Base-by-base conservation (phyloP, 2,888 invertebrate species). In the Drosophila fulvimacula region DNA sequence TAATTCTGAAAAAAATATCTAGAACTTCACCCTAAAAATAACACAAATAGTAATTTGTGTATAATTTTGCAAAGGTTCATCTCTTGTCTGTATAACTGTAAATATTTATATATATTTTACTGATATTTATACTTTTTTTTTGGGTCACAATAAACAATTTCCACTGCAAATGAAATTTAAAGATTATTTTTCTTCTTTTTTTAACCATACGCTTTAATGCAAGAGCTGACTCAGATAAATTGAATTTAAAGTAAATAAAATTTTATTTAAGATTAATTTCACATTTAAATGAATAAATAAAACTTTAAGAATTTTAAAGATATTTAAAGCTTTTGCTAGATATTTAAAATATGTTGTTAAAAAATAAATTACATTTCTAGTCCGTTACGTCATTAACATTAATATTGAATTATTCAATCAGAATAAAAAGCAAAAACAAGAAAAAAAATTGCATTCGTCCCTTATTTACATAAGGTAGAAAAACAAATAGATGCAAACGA, bases 401-500 rank as follows among this genome's bases (percentile, higher is more conserved):
- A 10, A 3, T 5, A 46, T 52, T 49, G 1, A 17, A 11, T 42
- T 55, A 46, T 32, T 32, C 19, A 51, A 34, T 34, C 17, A 15
- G 30, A 59, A 59, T 17, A 24, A 32, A 7, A 17, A n/a, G 9
- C 3, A 21, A 32, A 46, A n/a, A 27, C 2, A 15, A 21, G 15
- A 34, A 19, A 21, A 19, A 30, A 30, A 5, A 6, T 7, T 21
- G 3, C 13, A 21, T 49, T 36, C 0, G 9, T 21, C n/a, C n/a
- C 7, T 11, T 63, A 32, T 53, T 65, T 53, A 21, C 42, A 10
- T 52, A 30, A n/a, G n/a, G 6, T 11, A 19, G 24, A 5, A 11
- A 17, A 63, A 27, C 30, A 42, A 44, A 44, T 15, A 11, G 30
- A 21, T 42, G 52, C 42, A 5, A 41, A 6, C 19, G 60, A 17